A percentile compares a stretch with the other conserved stretches of the same genome.
These are phyloP conservation scores for Patella caerulea DNA, from an alignment of 2,888 invertebrate genomes.

Conservation along the genomic window DNA sequence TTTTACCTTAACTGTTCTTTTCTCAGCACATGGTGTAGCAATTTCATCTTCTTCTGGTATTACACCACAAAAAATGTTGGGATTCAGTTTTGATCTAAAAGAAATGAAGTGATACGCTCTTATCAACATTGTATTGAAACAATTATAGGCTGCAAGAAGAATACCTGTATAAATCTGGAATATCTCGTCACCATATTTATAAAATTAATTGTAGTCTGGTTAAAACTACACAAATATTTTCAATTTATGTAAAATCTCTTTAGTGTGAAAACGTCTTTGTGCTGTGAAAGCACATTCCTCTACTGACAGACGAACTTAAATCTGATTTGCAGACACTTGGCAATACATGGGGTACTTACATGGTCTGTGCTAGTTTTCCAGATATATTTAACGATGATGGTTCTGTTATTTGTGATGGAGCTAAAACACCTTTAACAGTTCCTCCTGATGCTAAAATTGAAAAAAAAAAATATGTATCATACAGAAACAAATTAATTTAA, in stretches of 20 bases:
- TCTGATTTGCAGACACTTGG: neutral
- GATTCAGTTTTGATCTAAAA: conserved; percentile 9
- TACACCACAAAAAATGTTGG: neutral
- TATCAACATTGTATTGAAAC: too few relatives aligned
- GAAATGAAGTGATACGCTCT: neutral
- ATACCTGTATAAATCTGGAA: too few relatives aligned
- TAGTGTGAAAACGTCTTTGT: too few relatives aligned
- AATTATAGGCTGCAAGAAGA: too few relatives aligned
- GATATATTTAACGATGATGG: neutral
- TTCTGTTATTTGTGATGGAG: neutral
- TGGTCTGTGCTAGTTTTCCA: neutral
- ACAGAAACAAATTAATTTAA: neutral
- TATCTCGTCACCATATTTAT: too few relatives aligned
- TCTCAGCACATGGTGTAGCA: neutral
- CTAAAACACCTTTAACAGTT: conserved; percentile 22
- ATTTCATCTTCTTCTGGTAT: neutral
- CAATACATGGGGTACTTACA: neutral
- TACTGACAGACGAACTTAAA: too few relatives aligned
- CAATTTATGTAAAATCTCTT: too few relatives aligned
- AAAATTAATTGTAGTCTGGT: too few relatives aligned
- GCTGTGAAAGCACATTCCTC: too few relatives aligned
- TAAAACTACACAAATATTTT: too few relatives aligned
- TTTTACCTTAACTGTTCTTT: neutral
- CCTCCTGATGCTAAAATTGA: conserved; percentile 24
- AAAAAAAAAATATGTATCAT: neutral